A percentile compares a stretch with the other conserved stretches of the same genome.
Evolutionary conservation across 2,888 invertebrate genomes (phyloP).

Genomic region (Cheilosia vulpina): DNA sequence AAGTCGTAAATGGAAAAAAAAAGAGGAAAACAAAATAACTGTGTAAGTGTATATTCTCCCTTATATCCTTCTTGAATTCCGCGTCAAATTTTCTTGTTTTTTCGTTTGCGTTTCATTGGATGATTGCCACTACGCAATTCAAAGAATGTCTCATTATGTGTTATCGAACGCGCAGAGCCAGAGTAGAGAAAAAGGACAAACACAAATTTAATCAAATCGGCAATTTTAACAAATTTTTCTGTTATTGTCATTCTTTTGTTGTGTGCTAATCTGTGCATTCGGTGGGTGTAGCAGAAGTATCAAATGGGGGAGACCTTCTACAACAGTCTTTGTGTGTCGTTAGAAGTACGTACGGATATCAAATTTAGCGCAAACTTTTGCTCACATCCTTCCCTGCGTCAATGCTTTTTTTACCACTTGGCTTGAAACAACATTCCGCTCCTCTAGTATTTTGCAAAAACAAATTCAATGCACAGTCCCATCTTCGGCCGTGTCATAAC

Average conservation of each 20-base stretch:
- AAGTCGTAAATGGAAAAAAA: constrained; percentile 9
- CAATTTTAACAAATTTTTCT: constrained; percentile 72
- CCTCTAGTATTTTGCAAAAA: too few species aligned
- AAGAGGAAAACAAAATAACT: constrained; percentile 52
- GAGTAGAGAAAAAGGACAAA: constrained; percentile 10
- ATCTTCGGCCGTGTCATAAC: too few species aligned
- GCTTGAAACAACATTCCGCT: too few species aligned
- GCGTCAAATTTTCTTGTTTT: constrained; percentile 49
- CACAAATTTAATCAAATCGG: constrained; percentile 72
- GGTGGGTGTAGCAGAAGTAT: neutral
- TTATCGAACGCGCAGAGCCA: constrained; percentile 41
- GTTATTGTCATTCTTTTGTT: constrained; percentile 52
- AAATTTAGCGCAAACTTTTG: too few species aligned
- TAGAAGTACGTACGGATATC: too few species aligned
- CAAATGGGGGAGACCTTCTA: neutral
- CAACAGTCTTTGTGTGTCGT: too few species aligned
- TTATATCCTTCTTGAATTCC: constrained; percentile 64
- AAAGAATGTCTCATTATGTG: constrained; percentile 74
- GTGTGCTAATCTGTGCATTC: constrained; percentile 12
- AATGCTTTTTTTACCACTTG: too few species aligned
- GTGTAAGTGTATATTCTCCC: constrained; percentile 50
- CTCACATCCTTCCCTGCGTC: too few species aligned
- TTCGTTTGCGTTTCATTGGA: constrained; percentile 55
- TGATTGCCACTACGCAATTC: constrained; percentile 72
- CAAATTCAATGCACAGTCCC: too few species aligned